phyloP scores from a whole-genome alignment of 2,113 vertebrate genomes.

The Isichthys henryi region DNA sequence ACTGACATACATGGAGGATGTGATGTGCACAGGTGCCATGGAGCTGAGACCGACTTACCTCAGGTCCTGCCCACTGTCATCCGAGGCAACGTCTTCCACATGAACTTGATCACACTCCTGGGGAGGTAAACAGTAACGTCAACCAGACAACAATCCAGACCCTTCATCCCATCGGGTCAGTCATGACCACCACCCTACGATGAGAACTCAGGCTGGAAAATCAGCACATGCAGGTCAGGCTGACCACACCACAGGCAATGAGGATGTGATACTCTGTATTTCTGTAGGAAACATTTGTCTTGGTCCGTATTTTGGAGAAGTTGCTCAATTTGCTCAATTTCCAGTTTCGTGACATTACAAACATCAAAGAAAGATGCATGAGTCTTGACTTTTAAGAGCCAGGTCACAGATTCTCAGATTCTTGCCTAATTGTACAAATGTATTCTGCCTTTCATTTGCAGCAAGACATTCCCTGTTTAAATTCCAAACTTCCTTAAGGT shows the following conservation, averaged over 20 bases:
- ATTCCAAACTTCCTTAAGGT: not conserved
- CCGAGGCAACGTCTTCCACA: slow-evolving; percentile 91
- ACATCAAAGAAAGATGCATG: not conserved
- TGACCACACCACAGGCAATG: not conserved
- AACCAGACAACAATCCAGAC: not conserved
- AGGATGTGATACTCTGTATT: not conserved
- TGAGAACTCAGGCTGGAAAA: not conserved
- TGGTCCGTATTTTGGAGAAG: not conserved
- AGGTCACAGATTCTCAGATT: not conserved
- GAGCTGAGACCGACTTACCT: slow-evolving; percentile 59
- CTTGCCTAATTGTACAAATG: not conserved
- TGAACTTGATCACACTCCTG: slow-evolving; percentile 98
- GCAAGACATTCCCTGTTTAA: not conserved
- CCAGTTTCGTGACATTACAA: not conserved
- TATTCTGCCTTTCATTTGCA: not conserved
- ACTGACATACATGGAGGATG: not conserved
- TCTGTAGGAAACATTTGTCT: not conserved
- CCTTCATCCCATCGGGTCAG: not conserved
- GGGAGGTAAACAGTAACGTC: slow-evolving; percentile 32
- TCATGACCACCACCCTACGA: not conserved
- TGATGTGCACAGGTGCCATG: not conserved
- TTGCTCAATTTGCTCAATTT: not conserved
- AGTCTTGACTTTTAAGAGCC: not conserved
- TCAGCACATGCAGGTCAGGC: not conserved
- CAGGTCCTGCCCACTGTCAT: slow-evolving; percentile 95